phyloP scores from a whole-genome alignment of 1,140 invertebrate species.

The Diprion similis region DNA sequence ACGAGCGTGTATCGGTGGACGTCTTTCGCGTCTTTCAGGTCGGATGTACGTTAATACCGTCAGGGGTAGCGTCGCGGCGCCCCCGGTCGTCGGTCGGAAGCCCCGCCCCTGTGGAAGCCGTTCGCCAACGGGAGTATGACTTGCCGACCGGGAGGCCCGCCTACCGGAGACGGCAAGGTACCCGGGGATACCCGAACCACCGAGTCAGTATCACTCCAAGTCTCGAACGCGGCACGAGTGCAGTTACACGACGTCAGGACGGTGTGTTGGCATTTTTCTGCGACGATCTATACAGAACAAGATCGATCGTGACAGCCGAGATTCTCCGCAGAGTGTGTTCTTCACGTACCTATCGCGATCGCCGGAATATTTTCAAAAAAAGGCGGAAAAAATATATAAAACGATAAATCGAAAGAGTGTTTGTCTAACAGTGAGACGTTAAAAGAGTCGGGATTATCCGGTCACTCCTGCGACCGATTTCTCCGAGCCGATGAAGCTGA shows the following conservation, averaged over 20 bases:
- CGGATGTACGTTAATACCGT: background rate
- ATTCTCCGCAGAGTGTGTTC: too few relatives aligned
- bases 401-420: background rate
- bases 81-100: constrained; percentile 49
- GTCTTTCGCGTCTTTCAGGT: background rate
- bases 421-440: background rate
- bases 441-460: background rate
- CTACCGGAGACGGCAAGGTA: constrained; percentile 25
- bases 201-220: background rate
- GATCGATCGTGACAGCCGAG: too few relatives aligned
- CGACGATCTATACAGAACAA: too few relatives aligned
- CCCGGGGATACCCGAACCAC: background rate
- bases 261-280: too few relatives aligned
- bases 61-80: constrained; percentile 51
- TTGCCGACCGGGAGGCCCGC: constrained; percentile 49
- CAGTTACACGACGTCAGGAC: too few relatives aligned
- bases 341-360: too few relatives aligned
- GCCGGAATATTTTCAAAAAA: too few relatives aligned
- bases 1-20: background rate
- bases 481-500: constrained; percentile 21
- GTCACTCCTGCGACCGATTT: background rate
- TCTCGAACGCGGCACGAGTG: background rate
- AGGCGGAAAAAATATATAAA: too few relatives aligned
- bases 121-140: constrained; percentile 51
- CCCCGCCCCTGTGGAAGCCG: constrained; percentile 54